Evolutionary conservation across 2,888 invertebrate genomes (phyloP).

Genomic region (Rotaria sp.): DNA sequence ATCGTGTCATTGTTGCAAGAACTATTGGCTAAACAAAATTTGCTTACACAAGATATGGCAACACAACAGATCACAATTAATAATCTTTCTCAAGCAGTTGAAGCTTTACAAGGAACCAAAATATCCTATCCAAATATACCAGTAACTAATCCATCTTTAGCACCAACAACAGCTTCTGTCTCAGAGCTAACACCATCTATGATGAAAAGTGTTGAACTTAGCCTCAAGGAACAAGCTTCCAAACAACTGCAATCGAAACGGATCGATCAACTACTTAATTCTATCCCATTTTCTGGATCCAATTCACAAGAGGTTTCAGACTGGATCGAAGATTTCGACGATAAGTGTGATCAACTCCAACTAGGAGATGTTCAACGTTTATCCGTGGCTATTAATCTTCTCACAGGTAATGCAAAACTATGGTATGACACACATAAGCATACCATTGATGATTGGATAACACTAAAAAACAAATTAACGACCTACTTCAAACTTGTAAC

Average conservation of each 20-base stretch:
- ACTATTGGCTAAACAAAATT: not conserved
- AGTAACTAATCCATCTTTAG: rapidly evolving
- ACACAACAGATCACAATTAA: not conserved
- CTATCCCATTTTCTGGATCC: not conserved
- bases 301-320: not conserved
- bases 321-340: not conserved
- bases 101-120: not conserved
- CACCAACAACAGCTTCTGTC: not conserved
- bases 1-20: not conserved
- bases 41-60: not conserved
- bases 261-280: not conserved
- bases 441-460: not conserved
- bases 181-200: not conserved
- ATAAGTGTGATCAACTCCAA: not conserved
- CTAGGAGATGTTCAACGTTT: not conserved
- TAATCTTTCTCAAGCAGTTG: not conserved
- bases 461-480: not conserved
- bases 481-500: not conserved
- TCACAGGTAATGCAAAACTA: not conserved
- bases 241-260: not conserved
- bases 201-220: not conserved
- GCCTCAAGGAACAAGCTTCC: not conserved
- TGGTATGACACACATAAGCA: not conserved
- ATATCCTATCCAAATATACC: not conserved
- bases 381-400: not conserved